Base-by-base conservation (phyloP, 2,888 invertebrate genomes). In the Polyommatus iphigenia region DNA sequence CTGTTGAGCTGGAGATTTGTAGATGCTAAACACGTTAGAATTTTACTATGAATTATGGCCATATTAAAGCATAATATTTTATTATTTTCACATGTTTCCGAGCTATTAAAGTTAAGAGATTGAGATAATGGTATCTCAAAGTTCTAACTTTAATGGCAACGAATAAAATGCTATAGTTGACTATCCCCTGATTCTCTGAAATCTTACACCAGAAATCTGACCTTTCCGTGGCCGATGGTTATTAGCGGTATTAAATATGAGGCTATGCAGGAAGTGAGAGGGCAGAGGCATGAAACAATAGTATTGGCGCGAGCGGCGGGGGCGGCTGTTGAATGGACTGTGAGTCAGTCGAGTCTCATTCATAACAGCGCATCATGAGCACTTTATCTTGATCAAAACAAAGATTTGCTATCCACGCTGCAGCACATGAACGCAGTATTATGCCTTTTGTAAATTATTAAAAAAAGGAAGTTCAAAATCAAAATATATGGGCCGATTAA, bases 261-360 rank as follows among this genome's bases (percentile, higher is more conserved):
- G 79, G 29, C 29, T 84, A 84, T 84, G 85, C 89, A 91, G 91
- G 92, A 93, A 92, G 89, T 90, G 90, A 89, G 87, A 90, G 89
- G 46, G 89, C 83, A 86, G 86, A 46, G 10, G 46, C 87, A 89
- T 89, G 87, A 90, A 90, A 91, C 90, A 91, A 91, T 91, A 89
- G 80, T 82, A 83, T 83, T 82, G 84, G 84, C 89, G 89, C 88
- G 91, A 89, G 85, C 82, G 41, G 91, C 87, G 92, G 89, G 88
- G 92, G 91, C 89, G 91, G 85, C 80, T 83, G 83, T 87, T 93
- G 90, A 93, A 93, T 93, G 93, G 89, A 86, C 87, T 85, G 88
- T 93, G 92, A 93, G 90, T 93, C 93, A 93, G 90, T 89, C 84
- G 86, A 85, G 85, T 81, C 85, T 87, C 92, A 93, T 93, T 93